Conservation (phyloP, 2,113 vertebrate species). For the Uropsilus gracilis region DNA sequence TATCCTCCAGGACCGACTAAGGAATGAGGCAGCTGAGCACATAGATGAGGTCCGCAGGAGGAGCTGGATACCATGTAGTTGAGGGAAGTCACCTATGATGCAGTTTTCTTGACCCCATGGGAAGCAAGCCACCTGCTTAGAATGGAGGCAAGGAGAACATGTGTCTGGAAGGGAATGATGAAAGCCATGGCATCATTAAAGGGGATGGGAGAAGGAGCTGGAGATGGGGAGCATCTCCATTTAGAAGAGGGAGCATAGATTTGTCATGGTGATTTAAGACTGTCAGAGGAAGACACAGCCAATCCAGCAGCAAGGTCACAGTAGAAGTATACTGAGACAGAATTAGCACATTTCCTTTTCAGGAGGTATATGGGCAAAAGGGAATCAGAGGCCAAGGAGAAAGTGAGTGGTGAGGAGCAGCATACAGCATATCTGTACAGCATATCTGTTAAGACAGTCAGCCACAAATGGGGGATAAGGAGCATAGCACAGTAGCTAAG, state of each 20-base stretch:
- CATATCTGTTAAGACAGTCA: background rate
- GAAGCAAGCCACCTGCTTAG: background rate
- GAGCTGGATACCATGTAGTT: background rate
- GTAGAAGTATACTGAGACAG: background rate
- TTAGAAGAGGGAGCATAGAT: background rate
- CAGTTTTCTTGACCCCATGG: background rate
- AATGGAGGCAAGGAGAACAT: background rate
- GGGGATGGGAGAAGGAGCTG: background rate
- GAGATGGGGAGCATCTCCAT: background rate
- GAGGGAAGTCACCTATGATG: background rate
- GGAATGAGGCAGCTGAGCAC: background rate
- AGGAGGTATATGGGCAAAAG: background rate
- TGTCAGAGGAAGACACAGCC: background rate
- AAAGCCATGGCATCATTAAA: background rate
- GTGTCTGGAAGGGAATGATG: background rate
- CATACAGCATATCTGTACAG: background rate
- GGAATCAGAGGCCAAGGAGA: background rate
- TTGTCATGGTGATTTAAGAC: background rate
- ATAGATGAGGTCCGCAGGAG: background rate
- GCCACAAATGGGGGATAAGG: background rate
- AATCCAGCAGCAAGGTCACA: background rate
- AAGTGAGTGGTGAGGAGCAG: background rate
- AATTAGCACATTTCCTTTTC: background rate
- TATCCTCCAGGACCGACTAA: background rate
- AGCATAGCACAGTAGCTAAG: background rate